A percentile compares a stretch with the other conserved stretches of the same genome.
These are phyloP conservation scores for Melozone crissalis DNA, from an alignment of 2,113 vertebrate genomes.

Conservation along the genomic window DNA sequence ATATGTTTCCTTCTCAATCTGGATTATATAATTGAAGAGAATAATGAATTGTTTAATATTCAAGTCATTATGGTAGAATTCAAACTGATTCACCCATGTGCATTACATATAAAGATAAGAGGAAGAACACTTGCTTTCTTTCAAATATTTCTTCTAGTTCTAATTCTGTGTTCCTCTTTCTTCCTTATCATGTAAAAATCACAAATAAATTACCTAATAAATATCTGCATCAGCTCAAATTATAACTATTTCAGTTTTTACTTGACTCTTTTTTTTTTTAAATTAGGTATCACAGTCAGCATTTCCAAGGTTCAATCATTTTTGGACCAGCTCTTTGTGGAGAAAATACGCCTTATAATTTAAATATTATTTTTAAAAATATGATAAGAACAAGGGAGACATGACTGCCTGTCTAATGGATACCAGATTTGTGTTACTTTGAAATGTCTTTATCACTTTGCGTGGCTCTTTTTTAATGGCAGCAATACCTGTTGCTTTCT, in stretches of 20 bases:
- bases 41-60: background rate
- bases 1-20: background rate
- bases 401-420: background rate
- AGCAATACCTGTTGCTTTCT: background rate
- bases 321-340: background rate
- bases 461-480: background rate
- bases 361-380: background rate
- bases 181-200: background rate
- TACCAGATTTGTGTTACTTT: background rate
- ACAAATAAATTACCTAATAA: background rate
- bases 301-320: background rate
- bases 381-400: background rate
- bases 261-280: background rate
- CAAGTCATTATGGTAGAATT: background rate
- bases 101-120: background rate
- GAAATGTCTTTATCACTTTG: background rate
- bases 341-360: background rate
- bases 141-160: background rate
- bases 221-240: background rate
- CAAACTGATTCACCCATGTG: background rate
- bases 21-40: background rate
- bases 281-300: background rate
- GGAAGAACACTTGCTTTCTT: accelerated
- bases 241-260: background rate
- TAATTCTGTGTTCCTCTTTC: background rate